phyloP scores from a whole-genome alignment of 2,888 invertebrate genomes.

The Pollenia labialis region DNA sequence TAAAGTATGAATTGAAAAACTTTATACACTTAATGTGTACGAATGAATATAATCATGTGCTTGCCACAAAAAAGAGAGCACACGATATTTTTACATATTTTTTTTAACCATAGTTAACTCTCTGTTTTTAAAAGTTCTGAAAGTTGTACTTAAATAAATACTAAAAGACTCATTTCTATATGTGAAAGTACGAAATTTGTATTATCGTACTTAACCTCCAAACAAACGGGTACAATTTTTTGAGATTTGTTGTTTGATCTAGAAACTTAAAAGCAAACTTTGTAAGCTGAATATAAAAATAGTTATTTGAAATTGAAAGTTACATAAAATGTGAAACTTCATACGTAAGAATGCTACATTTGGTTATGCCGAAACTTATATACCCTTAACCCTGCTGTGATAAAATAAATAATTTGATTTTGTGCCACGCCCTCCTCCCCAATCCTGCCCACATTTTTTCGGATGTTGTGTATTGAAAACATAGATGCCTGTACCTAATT shows the following conservation, averaged over 20 bases:
- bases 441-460: no score
- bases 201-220: background rate
- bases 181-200: background rate
- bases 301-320: background rate
- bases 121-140: background rate
- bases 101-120: background rate
- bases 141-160: slow-evolving; percentile 8
- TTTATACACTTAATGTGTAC: background rate
- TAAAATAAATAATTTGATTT: no score
- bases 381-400: no score
- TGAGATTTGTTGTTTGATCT: slow-evolving; percentile 16
- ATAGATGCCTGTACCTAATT: no score
- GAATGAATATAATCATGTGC: background rate
- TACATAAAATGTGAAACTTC: background rate
- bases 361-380: no score
- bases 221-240: background rate
- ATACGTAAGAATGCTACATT: no score
- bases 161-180: background rate
- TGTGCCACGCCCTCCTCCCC: no score
- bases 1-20: slow-evolving; percentile 53
- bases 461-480: no score
- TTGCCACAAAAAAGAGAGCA: slow-evolving; percentile 4
- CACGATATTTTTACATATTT: background rate
- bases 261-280: background rate
- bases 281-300: background rate